These are phyloP conservation scores for Drosophila maculinotata DNA, from an alignment of 2,888 invertebrate genomes.

Conservation along the genomic window DNA sequence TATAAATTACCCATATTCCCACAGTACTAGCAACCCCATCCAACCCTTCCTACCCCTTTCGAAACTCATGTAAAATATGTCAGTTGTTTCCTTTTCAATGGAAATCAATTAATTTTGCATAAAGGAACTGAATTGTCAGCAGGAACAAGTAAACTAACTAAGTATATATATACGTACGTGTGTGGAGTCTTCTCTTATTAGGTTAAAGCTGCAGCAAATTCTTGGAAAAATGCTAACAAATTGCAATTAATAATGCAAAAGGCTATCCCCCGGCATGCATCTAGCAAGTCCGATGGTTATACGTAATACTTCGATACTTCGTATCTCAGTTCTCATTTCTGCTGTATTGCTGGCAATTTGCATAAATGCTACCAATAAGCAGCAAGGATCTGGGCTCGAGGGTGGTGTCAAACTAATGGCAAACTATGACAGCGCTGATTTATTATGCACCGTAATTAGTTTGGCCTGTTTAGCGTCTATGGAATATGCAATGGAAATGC, in stretches of 20 bases:
- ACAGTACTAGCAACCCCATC: neutral
- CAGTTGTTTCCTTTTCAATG: conserved; percentile 62
- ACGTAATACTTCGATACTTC: conserved; percentile 12
- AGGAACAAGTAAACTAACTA: conserved; percentile 11
- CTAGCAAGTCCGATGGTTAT: conserved; percentile 12
- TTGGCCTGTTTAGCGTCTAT: conserved; percentile 70
- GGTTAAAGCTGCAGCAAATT: conserved; percentile 53
- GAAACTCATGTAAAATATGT: conserved; percentile 45
- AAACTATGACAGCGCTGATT: conserved; percentile 76
- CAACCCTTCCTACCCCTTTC: too few species aligned
- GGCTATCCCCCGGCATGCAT: conserved; percentile 31
- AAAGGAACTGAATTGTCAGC: conserved; percentile 48
- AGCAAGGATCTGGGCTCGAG: conserved; percentile 13
- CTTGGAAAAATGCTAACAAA: conserved; percentile 65
- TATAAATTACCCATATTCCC: conserved; percentile 44
- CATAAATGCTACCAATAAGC: conserved; percentile 67
- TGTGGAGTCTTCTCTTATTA: conserved; percentile 42
- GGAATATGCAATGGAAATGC: conserved; percentile 35
- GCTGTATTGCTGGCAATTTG: conserved; percentile 62
- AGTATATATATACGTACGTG: conserved; percentile 3
- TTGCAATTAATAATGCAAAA: conserved; percentile 74
- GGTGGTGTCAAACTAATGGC: conserved; percentile 68
- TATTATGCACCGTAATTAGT: conserved; percentile 77
- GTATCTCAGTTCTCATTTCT: conserved; percentile 10
- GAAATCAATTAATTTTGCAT: conserved; percentile 77